Evolutionary conservation across 2,888 invertebrate genomes (phyloP).

Genomic region (Hydrotaea cyrtoneurina): DNA sequence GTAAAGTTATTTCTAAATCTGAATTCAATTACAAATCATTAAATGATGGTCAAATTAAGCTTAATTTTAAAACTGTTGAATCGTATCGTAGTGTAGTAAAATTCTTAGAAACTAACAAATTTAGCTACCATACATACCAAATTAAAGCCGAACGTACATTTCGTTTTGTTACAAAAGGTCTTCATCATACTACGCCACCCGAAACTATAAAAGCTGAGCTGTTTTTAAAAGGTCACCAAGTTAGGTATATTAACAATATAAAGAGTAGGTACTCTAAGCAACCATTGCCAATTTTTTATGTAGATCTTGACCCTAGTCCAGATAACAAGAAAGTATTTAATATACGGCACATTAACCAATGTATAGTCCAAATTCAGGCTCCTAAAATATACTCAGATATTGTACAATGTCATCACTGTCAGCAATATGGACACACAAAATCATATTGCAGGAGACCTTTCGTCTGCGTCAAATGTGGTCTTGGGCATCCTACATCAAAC

Average conservation of each 20-base stretch:
- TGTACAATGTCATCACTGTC: conserved; percentile 57
- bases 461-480: conserved; percentile 33
- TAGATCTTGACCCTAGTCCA: conserved; percentile 12
- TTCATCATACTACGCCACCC: conserved; percentile 2
- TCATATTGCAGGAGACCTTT: conserved; percentile 47
- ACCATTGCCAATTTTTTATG: conserved; percentile 44
- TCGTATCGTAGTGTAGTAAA: conserved; percentile 34
- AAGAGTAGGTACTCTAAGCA: conserved; percentile 39
- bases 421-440: conserved; percentile 55
- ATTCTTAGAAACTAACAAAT: conserved; percentile 39
- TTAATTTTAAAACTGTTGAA: conserved; percentile 37
- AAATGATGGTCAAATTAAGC: conserved; percentile 13
- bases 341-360: conserved; percentile 41
- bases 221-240: conserved; percentile 38
- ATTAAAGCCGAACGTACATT: conserved; percentile 28
- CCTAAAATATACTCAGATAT: conserved; percentile 34
- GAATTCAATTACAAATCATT: background rate
- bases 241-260: conserved; percentile 39
- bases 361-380: conserved; percentile 52
- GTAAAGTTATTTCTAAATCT: background rate
- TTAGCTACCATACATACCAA: conserved; percentile 45
- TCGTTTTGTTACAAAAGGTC: conserved; percentile 32
- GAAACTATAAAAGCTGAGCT: conserved; percentile 21
- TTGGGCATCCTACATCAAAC: conserved; percentile 30
- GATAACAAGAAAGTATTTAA: conserved; percentile 54